phyloP scores from a whole-genome alignment of 64 coral and sea anemone genomes.

The Pachyseris speciosa region DNA sequence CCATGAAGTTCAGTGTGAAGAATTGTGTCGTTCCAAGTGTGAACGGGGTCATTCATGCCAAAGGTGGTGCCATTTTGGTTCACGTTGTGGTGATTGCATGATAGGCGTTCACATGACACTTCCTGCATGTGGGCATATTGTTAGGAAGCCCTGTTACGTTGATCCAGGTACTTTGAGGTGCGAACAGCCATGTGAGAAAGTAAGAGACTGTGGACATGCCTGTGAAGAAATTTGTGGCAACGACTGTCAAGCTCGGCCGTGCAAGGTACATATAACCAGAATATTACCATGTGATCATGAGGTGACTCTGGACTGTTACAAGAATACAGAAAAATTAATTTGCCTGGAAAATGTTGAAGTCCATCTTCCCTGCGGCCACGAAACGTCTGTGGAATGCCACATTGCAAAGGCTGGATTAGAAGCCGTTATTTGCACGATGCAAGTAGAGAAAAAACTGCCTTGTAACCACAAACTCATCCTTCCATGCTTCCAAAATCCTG shows the following conservation, averaged over 20 bases:
- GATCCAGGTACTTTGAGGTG: slow-evolving; percentile 4
- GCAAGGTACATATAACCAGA: background rate
- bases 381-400: background rate
- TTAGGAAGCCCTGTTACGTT: background rate
- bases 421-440: background rate
- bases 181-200: slow-evolving; percentile 13
- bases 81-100: slow-evolving; percentile 1
- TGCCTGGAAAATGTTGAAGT: slow-evolving; percentile 32
- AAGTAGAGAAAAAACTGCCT: background rate
- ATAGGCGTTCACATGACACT: background rate
- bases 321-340: background rate
- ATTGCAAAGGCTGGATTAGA: background rate
- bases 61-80: slow-evolving; percentile 8
- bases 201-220: slow-evolving; percentile 47
- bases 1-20: background rate
- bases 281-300: slow-evolving; percentile 56
- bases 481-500: slow-evolving; percentile 8
- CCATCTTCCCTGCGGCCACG: background rate
- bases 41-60: slow-evolving; percentile 24
- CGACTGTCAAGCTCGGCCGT: slow-evolving; percentile 39
- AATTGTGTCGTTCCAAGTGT: slow-evolving; percentile 6
- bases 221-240: slow-evolving; percentile 25
- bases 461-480: slow-evolving; percentile 50
- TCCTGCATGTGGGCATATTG: slow-evolving; percentile 13
- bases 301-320: slow-evolving; percentile 2